These are phyloP conservation scores for Varanus salvator DNA, from an alignment of 2,113 vertebrate genomes.

Conservation along the genomic window DNA sequence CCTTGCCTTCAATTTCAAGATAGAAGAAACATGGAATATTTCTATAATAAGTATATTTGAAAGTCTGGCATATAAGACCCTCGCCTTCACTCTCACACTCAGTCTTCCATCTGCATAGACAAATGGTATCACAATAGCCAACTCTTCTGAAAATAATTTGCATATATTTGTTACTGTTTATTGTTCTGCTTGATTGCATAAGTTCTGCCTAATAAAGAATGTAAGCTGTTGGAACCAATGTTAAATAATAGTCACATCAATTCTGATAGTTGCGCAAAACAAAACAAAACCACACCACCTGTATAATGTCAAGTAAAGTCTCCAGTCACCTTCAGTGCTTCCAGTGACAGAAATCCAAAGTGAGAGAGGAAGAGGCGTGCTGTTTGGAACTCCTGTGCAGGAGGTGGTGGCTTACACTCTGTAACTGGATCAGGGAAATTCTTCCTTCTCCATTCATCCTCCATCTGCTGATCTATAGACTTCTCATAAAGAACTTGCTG, in stretches of 20 bases:
- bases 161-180: not conserved
- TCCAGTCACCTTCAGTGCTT: slow-evolving; percentile 90
- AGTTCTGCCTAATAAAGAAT: not conserved
- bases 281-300: not conserved
- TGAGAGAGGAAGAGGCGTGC: slow-evolving; percentile 96
- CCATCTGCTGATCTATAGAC: slow-evolving; percentile 85
- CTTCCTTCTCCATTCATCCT: slow-evolving; percentile 86
- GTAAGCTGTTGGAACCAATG: not conserved
- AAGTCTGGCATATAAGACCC: not conserved
- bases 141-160: not conserved
- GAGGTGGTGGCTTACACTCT: slow-evolving; percentile 90
- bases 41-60: not conserved
- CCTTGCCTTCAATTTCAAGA: not conserved
- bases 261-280: not conserved
- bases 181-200: not conserved
- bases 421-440: slow-evolving; percentile 89
- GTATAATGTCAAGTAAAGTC: slow-evolving; percentile 14
- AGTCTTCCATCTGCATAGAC: not conserved
- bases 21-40: not conserved
- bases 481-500: slow-evolving; percentile 92
- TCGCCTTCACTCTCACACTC: too few species aligned
- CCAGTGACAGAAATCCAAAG: slow-evolving; percentile 94
- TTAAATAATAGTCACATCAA: not conserved
- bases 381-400: slow-evolving; percentile 95
- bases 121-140: not conserved